These are phyloP conservation scores for Linyphia triangularis DNA, from an alignment of 2,888 invertebrate genomes.

Conservation along the genomic window DNA sequence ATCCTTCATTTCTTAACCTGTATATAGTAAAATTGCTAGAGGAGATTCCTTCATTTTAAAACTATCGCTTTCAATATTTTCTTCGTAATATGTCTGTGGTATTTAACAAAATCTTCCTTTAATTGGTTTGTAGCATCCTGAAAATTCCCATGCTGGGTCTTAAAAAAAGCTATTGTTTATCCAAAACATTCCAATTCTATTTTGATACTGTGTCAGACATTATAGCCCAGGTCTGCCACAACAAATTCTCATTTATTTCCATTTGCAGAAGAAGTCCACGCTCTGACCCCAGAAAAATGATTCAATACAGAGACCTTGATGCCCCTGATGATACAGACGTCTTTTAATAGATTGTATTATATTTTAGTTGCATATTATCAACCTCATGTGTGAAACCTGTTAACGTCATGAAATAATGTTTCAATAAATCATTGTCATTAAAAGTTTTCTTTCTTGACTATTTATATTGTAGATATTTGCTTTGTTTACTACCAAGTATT, in stretches of 20 bases:
- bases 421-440: conserved; percentile 49
- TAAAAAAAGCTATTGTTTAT: too few species aligned
- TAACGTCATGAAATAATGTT: conserved; percentile 44
- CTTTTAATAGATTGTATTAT: conserved; percentile 76
- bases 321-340: conserved; percentile 80
- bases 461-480: neutral
- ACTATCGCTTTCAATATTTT: too few species aligned
- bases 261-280: conserved; percentile 77
- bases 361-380: conserved; percentile 41
- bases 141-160: too few species aligned
- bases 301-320: conserved; percentile 80
- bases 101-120: too few species aligned
- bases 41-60: too few species aligned
- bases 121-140: too few species aligned
- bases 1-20: too few species aligned
- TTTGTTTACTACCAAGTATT: too few species aligned
- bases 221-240: conserved; percentile 23
- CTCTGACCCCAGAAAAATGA: conserved; percentile 79
- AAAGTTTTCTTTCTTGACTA: conserved; percentile 34
- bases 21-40: too few species aligned
- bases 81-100: too few species aligned
- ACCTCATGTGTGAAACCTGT: conserved; percentile 12
- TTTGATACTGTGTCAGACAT: too few species aligned
- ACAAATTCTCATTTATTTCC: conserved; percentile 69
- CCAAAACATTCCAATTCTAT: too few species aligned